These are phyloP conservation scores for Homarus gammarus DNA, from an alignment of 2,888 invertebrate species.

Conservation along the genomic window DNA sequence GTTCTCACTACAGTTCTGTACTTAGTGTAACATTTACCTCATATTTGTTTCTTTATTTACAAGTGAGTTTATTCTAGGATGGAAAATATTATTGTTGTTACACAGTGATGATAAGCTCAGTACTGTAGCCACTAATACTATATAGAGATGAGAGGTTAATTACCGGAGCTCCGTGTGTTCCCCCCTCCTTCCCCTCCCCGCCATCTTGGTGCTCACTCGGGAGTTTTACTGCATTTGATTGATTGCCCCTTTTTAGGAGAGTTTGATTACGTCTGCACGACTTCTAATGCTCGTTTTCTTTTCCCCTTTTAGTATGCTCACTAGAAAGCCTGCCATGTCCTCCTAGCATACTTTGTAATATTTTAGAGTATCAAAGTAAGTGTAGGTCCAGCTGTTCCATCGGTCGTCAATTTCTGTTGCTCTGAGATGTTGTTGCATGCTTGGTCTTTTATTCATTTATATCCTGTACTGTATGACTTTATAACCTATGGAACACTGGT, in stretches of 20 bases:
- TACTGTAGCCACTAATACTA: too few species aligned
- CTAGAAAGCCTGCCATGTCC: constrained; percentile 71
- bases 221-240: constrained; percentile 22
- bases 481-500: not conserved
- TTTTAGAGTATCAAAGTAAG: constrained; percentile 74
- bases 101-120: not conserved
- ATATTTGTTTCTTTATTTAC: too few species aligned
- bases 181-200: constrained; percentile 19
- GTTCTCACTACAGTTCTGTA: too few species aligned
- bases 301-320: constrained; percentile 65
- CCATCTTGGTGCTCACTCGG: not conserved
- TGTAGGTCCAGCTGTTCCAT: constrained; percentile 34
- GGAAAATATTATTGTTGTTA: not conserved
- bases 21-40: too few species aligned
- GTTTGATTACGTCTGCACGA: constrained; percentile 37
- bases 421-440: too few species aligned
- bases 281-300: constrained; percentile 65
- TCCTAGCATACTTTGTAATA: constrained; percentile 74
- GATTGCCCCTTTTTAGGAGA: constrained; percentile 25
- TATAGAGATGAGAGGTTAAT: constrained; percentile 33
- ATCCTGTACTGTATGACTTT: not conserved
- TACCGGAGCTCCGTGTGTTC: not conserved
- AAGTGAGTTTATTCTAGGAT: not conserved
- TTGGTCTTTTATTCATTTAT: not conserved
- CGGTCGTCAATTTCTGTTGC: not conserved